Base-by-base conservation (phyloP, 2,888 invertebrate genomes). In the Synanthedon andrenaeformis region DNA sequence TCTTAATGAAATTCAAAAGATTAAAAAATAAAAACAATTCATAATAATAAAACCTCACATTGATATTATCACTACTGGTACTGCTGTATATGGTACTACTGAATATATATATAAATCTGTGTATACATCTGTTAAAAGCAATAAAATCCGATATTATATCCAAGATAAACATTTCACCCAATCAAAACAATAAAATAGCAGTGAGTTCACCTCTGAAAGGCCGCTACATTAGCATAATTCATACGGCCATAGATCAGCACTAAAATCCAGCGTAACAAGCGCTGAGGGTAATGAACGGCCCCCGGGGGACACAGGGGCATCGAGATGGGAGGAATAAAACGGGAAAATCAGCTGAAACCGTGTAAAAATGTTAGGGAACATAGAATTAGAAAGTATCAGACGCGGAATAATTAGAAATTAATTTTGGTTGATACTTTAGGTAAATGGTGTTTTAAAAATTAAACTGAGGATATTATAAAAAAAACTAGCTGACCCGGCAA, bases 241-340 rank as follows among this genome's bases (percentile, higher is more conserved):
- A 53, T 53, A 45, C 28, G 52, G 52, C 17, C 52, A 41, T 53
- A 53, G 48, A 53, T 53, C 52, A 53, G 35, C 41, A 19, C 28
- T 42, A 23, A 52, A 45, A 52, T 23, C 52, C 45, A 14, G 19
- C 28, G 19, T 53, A 53, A 53, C 52, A 53, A 53, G 52, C 28
- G 13, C 14, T 48, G 41, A 28, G 52, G 52, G 48, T 48, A 53
- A 48, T 28, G 49, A 53, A 48, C 48, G 41, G 17, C 52, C 52
- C 45, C 5, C 11, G 12, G 17, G 52, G 28, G 35, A 42, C 45
- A 52, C 11, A 42, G 42, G n/a, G 52, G n/a, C 45, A 14, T 13
- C 45, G 45, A 45, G 45, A 45, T 35, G 10, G 35, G 35, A 13
- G 45, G 14, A 45, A 45, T 45, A 45, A 45, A 45, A 45, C 45